Evolutionary conservation across 2,113 vertebrate genomes (phyloP).

Genomic region (Setophaga petechia): DNA sequence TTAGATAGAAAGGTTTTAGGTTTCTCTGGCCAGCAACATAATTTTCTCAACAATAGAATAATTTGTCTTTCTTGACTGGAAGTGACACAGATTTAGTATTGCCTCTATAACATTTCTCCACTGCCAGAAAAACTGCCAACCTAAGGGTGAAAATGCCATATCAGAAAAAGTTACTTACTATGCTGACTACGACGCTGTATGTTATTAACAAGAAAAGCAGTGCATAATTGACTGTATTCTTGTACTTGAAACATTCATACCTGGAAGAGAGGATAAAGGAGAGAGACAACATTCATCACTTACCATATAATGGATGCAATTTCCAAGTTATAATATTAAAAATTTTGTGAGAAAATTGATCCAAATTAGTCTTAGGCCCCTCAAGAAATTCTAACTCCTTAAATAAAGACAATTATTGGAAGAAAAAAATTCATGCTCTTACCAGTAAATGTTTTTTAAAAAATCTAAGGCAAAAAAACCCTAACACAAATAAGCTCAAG

Average conservation of each 20-base stretch:
- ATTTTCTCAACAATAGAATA: not conserved
- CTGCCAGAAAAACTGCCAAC: not conserved
- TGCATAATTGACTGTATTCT: conserved; percentile 85
- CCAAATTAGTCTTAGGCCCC: not conserved
- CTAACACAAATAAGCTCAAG: not conserved
- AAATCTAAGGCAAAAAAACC: not conserved
- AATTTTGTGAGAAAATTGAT: not conserved
- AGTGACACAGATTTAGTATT: not conserved
- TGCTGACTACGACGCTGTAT: conserved; percentile 91
- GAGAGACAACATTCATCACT: not conserved
- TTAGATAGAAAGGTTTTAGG: not conserved
- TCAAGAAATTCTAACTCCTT: not conserved
- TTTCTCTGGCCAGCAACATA: not conserved
- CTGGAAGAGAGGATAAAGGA: conserved; percentile 77
- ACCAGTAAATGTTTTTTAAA: not conserved
- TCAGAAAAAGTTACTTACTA: conserved; percentile 81
- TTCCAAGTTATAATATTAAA: not conserved
- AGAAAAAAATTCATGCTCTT: not conserved
- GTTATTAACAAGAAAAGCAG: conserved; percentile 82
- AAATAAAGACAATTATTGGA: not conserved
- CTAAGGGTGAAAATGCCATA: not conserved
- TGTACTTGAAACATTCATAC: conserved; percentile 95
- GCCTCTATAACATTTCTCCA: not conserved
- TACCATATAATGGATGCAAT: not conserved
- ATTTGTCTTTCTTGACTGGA: conserved; percentile 1